Evolutionary conservation across 2,113 vertebrate species (phyloP).

Genomic region (Pachypanchax playfairii): DNA sequence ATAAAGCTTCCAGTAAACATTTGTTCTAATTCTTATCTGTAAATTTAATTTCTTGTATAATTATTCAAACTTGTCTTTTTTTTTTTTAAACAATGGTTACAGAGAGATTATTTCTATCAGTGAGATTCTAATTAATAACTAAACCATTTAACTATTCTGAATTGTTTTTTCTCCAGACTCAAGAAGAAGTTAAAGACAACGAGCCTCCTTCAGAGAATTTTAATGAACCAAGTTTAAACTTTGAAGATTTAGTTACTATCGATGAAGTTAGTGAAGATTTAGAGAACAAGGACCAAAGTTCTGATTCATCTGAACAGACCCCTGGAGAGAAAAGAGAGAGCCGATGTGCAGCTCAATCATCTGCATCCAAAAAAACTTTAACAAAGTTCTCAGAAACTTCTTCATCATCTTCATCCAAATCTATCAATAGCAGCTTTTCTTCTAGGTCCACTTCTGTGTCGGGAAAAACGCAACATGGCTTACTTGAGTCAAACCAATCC

Average conservation of each 20-base stretch:
- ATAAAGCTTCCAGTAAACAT: too few relatives aligned
- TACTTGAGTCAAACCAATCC: constrained; percentile 10
- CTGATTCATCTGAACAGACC: background rate
- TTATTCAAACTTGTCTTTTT: too few relatives aligned
- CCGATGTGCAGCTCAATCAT: background rate
- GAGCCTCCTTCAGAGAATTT: background rate
- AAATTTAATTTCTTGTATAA: too few relatives aligned
- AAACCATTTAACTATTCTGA: background rate
- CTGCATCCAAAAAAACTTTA: too few relatives aligned
- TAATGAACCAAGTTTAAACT: constrained; percentile 24
- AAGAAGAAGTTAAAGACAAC: background rate
- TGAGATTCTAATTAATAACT: too few relatives aligned
- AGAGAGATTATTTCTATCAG: too few relatives aligned
- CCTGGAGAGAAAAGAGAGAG: background rate
- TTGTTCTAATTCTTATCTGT: too few relatives aligned
- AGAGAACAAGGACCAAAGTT: background rate
- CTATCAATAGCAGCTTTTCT: constrained; percentile 5
- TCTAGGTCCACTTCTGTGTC: background rate
- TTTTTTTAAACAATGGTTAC: too few relatives aligned
- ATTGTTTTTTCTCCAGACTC: background rate
- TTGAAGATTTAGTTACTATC: constrained; percentile 55
- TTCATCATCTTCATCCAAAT: constrained; percentile 16
- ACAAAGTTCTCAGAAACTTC: background rate
- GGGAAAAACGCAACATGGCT: constrained; percentile 1
- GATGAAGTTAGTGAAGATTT: constrained; percentile 48